Conservation (phyloP, 2,797 vertebrate species). For the Podarcis siculus region DNA sequence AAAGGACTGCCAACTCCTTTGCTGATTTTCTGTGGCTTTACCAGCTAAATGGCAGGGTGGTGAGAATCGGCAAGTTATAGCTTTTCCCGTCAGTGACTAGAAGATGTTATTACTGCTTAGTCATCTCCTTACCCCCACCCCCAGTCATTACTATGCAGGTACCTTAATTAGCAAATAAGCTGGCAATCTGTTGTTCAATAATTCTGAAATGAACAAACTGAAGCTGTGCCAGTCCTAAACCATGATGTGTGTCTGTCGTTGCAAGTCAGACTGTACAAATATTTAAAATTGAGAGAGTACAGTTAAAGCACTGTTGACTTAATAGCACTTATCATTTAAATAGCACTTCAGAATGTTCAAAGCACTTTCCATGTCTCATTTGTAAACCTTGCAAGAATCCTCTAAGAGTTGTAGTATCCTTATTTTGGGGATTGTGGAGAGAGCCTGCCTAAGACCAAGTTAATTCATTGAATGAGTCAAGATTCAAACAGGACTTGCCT, state of each 20-base stretch:
- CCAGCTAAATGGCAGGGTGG: neutral
- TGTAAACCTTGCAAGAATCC: neutral
- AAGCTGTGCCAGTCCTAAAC: neutral
- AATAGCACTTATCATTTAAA: conserved; percentile 2
- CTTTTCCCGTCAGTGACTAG: neutral
- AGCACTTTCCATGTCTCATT: neutral
- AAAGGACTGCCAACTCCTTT: neutral
- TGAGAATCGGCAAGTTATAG: neutral
- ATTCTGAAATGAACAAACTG: neutral
- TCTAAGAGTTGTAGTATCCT: neutral
- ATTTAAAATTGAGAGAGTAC: neutral
- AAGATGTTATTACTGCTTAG: neutral
- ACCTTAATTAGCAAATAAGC: neutral
- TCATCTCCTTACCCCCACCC: too few species aligned
- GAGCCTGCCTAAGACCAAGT: neutral
- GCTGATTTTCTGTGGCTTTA: neutral
- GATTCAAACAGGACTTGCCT: too few species aligned
- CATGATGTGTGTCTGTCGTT: neutral
- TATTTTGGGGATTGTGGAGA: neutral
- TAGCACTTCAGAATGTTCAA: neutral
- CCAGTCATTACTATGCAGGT: neutral
- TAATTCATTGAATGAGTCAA: neutral
- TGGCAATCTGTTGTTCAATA: neutral
- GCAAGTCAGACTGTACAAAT: neutral
- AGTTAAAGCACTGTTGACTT: neutral